These are phyloP conservation scores for Onthophagus taurus DNA, from an alignment of 1,140 invertebrate genomes.

Conservation along the genomic window DNA sequence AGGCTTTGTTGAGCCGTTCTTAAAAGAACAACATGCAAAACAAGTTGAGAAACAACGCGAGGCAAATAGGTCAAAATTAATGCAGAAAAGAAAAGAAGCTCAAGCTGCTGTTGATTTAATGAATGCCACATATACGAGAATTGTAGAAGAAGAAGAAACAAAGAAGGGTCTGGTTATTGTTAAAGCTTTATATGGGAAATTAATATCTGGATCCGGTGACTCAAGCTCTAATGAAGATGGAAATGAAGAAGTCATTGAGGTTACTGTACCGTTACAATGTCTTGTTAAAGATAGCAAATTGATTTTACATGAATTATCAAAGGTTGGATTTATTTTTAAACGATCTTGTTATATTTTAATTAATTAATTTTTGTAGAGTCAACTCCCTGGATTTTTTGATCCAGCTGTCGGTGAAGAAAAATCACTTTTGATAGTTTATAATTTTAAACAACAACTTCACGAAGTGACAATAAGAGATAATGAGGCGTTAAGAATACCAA, in stretches of 20 bases:
- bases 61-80: slow-evolving; percentile 61
- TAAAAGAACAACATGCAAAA: slow-evolving; percentile 62
- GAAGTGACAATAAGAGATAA: slow-evolving; percentile 71
- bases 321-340: slow-evolving; percentile 48
- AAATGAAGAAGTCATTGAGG: slow-evolving; percentile 69
- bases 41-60: slow-evolving; percentile 67
- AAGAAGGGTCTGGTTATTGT: slow-evolving; percentile 77
- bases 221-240: slow-evolving; percentile 22
- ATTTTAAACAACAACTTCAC: slow-evolving; percentile 69
- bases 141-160: slow-evolving; percentile 64
- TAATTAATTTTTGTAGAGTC: slow-evolving; percentile 52
- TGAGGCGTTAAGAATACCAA: slow-evolving; percentile 68
- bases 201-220: slow-evolving; percentile 16
- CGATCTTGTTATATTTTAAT: neutral
- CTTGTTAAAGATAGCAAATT: slow-evolving; percentile 85
- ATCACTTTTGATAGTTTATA: slow-evolving; percentile 76
- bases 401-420: slow-evolving; percentile 92
- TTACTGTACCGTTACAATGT: slow-evolving; percentile 88
- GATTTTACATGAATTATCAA: slow-evolving; percentile 73
- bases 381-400: slow-evolving; percentile 94
- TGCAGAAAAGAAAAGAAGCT: slow-evolving; percentile 74
- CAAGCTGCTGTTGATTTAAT: slow-evolving; percentile 79
- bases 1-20: slow-evolving; percentile 77
- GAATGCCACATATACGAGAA: slow-evolving; percentile 69
- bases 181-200: slow-evolving; percentile 72